Conservation (phyloP, 2,113 vertebrate genomes). For the Myiozetetes cayanensis region DNA sequence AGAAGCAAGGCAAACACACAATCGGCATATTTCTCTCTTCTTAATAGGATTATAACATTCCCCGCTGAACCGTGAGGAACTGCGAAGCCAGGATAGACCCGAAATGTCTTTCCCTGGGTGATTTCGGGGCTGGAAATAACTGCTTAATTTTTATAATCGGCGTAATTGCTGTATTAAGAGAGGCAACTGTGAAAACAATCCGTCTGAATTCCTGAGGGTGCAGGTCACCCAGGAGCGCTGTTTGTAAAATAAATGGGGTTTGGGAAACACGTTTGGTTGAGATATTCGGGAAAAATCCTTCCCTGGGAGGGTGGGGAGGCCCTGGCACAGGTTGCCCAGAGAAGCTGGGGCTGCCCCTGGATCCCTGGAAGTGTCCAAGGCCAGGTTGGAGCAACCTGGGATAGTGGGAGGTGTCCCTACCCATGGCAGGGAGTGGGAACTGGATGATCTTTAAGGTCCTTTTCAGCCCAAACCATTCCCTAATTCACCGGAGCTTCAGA, state of each 20-base stretch:
- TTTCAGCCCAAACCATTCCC: neutral
- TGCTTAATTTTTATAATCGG: neutral
- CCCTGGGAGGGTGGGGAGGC: neutral
- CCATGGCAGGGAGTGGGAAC: neutral
- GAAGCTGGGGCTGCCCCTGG: neutral
- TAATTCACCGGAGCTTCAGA: no score
- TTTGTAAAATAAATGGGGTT: neutral
- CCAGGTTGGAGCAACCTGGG: neutral
- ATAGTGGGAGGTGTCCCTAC: neutral
- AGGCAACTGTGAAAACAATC: neutral
- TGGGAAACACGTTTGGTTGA: neutral
- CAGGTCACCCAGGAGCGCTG: neutral
- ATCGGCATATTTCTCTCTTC: neutral
- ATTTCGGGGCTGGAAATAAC: neutral
- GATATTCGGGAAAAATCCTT: neutral
- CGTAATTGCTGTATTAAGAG: neutral
- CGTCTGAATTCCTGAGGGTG: neutral
- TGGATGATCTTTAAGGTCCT: neutral
- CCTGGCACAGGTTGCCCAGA: neutral
- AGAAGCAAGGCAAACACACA: accelerated
- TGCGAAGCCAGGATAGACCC: neutral
- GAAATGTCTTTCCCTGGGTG: neutral
- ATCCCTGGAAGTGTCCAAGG: neutral
- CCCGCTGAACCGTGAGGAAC: neutral
- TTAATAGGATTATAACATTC: neutral